Base-by-base conservation (phyloP, 2,797 vertebrate species). In the Allobates femoralis region DNA sequence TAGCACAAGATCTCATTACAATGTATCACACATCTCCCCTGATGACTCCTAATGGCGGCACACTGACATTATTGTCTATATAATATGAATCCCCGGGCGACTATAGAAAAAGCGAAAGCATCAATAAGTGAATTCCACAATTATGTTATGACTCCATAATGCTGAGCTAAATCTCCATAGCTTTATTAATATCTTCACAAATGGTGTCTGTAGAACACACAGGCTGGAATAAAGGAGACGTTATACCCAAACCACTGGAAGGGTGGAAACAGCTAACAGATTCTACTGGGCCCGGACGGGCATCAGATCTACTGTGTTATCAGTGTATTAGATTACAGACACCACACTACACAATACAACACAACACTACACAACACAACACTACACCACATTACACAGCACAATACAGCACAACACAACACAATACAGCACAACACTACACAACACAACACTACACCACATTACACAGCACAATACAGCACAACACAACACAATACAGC, bases 21-120 rank as follows among this genome's bases (percentile, higher is more conserved):
- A 69, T 81, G 62, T 81, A 82, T 82, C 80, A 82, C 56, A 82
- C 56, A 81, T 82, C 71, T 82, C 80, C 80, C 80, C 41, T 71
- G 80, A 82, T 71, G 66, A 56, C 64, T 71, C 30, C 66, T 82
- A 37, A 82, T 23, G 71, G 66, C 64, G 16, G 50, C 80, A 53
- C 12, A 10, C 46, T 69, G 32, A 53, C 80, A 50, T 69, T n/a
- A 71, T 69, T 53, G 80, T 56, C 66, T 66, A 56, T 34, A 32
- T 50, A 82, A 82, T 82, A 82, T 71, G 80, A 82, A 82, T 82
- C 80, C 80, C 80, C 37, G 19, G 51, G 28, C 37, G 80, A 14
- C 32, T 62, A 53, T 82, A 71, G 56, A 69, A 56, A 37, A 30
- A 71, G 66, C 80, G 71, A 82, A 82, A 82, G 30, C 69, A 82